These are phyloP conservation scores for Philopedon plagiatum DNA, from an alignment of 2,888 invertebrate genomes.

Conservation along the genomic window DNA sequence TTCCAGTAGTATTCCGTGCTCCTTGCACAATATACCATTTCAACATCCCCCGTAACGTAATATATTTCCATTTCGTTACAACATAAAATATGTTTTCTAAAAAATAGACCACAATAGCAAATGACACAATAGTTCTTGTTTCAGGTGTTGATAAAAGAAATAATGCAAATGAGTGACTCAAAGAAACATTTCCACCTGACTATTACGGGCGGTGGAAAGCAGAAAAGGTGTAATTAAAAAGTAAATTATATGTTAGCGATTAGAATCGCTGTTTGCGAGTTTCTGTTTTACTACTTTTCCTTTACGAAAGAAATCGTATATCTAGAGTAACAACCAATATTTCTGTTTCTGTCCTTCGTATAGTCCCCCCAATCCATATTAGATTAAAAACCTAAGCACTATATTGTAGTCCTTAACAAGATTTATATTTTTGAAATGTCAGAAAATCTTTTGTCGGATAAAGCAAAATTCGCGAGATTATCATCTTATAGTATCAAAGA, in stretches of 20 bases:
- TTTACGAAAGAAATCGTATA: neutral
- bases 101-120: neutral
- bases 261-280: slow-evolving; percentile 9
- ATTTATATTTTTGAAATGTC: no score
- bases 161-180: slow-evolving; percentile 13
- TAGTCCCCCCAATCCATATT: no score
- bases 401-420: no score
- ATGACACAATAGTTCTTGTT: slow-evolving; percentile 2
- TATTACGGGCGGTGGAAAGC: slow-evolving; percentile 9
- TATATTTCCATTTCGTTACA: no score
- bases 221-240: slow-evolving; percentile 19
- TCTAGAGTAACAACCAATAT: neutral
- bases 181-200: slow-evolving; percentile 17
- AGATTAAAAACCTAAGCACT: no score
- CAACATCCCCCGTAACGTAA: no score
- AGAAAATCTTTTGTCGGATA: no score
- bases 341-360: no score
- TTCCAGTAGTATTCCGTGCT: no score
- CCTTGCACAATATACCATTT: no score
- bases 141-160: neutral
- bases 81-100: neutral
- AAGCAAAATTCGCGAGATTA: no score
- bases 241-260: slow-evolving; percentile 19
- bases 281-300: slow-evolving; percentile 12
- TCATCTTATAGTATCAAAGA: no score